A percentile compares a stretch with the other conserved stretches of the same genome.
These are phyloP conservation scores for Mimumesa dahlbomi DNA, from an alignment of 2,888 invertebrate species.

Conservation along the genomic window DNA sequence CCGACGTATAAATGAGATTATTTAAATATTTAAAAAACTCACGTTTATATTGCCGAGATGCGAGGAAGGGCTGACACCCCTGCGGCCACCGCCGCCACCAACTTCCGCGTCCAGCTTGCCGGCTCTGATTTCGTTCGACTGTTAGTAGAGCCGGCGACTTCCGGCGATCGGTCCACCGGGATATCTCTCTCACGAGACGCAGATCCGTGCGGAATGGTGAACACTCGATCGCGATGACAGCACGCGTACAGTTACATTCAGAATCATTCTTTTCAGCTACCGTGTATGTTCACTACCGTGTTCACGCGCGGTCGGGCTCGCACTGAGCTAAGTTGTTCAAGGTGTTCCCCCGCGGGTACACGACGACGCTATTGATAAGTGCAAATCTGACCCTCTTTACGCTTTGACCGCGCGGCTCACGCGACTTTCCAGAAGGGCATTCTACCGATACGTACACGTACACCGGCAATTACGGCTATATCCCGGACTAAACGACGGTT, in stretches of 20 bases:
- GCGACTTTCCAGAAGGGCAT: too few relatives aligned
- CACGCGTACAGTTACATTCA: not conserved
- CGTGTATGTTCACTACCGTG: constrained; percentile 4
- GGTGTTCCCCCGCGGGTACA: too few relatives aligned
- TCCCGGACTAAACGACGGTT: too few relatives aligned
- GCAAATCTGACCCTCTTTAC: too few relatives aligned
- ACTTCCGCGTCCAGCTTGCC: constrained; percentile 78
- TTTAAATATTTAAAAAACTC: constrained; percentile 51
- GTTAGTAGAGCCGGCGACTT: constrained; percentile 9
- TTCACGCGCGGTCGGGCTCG: not conserved
- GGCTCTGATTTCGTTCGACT: constrained; percentile 50
- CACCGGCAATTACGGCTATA: too few relatives aligned
- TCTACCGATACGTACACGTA: too few relatives aligned
- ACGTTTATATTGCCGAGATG: constrained; percentile 77
- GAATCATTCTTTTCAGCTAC: constrained; percentile 38
- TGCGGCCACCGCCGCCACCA: constrained; percentile 77
- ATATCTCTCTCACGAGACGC: constrained; percentile 17
- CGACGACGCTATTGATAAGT: too few relatives aligned
- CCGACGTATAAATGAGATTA: not conserved
- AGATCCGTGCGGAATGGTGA: constrained; percentile 12
- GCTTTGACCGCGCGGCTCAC: too few relatives aligned
- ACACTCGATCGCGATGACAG: not conserved
- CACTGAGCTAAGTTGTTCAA: constrained; percentile 3
- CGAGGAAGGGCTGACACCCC: constrained; percentile 75
- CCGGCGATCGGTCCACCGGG: constrained; percentile 4